These are phyloP conservation scores for Heliconius cydno DNA, from an alignment of 2,888 invertebrate species.

Conservation along the genomic window DNA sequence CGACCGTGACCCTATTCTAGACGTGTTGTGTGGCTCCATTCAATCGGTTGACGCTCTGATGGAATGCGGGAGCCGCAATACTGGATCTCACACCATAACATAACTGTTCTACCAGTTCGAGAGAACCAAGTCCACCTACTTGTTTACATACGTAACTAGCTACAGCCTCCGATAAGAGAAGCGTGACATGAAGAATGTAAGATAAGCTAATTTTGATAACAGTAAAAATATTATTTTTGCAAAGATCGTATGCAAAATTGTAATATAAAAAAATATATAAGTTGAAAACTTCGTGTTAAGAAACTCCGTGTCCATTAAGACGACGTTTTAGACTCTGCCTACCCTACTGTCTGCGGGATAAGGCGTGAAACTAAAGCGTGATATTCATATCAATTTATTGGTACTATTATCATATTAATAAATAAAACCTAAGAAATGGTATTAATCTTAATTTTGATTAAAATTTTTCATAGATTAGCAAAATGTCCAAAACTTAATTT, in stretches of 20 bases:
- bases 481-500: too few species aligned
- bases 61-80: constrained; percentile 73
- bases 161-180: constrained; percentile 40
- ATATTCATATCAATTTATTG: too few species aligned
- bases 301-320: too few species aligned
- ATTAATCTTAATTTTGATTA: too few species aligned
- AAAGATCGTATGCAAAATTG: constrained; percentile 12
- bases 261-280: neutral
- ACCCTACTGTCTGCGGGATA: too few species aligned
- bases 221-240: constrained; percentile 35
- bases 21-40: constrained; percentile 63
- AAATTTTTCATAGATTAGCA: too few species aligned
- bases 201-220: constrained; percentile 44
- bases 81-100: constrained; percentile 56
- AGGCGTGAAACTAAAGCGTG: too few species aligned
- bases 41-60: constrained; percentile 60
- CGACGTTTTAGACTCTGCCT: too few species aligned
- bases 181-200: constrained; percentile 42
- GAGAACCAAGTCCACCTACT: constrained; percentile 35
- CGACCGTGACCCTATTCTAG: constrained; percentile 79
- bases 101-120: constrained; percentile 45
- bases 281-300: too few species aligned
- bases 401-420: too few species aligned
- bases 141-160: constrained; percentile 29
- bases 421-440: too few species aligned